Evolutionary conservation across 2,888 invertebrate species (phyloP), one percentile per base, ranked within the genome.

Genomic region (Tachina grossa): DNA sequence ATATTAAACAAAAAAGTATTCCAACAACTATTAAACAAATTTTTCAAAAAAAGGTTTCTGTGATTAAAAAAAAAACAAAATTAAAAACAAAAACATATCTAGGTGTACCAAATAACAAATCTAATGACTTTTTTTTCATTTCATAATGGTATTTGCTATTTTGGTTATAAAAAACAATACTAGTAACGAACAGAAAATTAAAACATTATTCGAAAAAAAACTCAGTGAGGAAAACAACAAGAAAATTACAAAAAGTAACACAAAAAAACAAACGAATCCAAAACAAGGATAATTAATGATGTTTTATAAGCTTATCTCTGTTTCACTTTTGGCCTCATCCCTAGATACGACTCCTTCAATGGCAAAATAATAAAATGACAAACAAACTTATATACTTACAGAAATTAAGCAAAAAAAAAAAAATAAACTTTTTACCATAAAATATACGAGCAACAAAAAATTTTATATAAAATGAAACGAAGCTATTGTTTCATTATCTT

Each of bases 201-300:
- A 65, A 81, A 61, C 51, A 81, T 59, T 74, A 66, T 51, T 13
- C 5, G 16, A 87, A 88, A 16, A 45, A 65, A 45, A 11, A 63
- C 45, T 63, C 86, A 85, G 87, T 83, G 84, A 87, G 88, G 87
- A 88, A 89, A 90, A 75, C 80, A 87, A 84, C 78, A 86, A 87
- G 88, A 87, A 88, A 89, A 89, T 89, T 89, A 90, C 88, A 79
- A 78, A 74, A 74, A 72, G 4, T 39, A 49, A 31, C 31, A 49
- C 51, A 47, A 11, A 43, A 63, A 66, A 22, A 57, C 47, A 76
- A 81, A 71, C 51, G 2, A 47, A 75, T 53, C 49, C 66, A 71
- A 31, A 89, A 91, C 92, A 91, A 89, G 91, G 91, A 91, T 92
- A 91, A 91, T 91, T 91, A 91, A 91, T 91, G 92, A 91, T 92